These are phyloP conservation scores for Sinelater perroti DNA, from an alignment of 2,888 invertebrate species.

Conservation along the genomic window DNA sequence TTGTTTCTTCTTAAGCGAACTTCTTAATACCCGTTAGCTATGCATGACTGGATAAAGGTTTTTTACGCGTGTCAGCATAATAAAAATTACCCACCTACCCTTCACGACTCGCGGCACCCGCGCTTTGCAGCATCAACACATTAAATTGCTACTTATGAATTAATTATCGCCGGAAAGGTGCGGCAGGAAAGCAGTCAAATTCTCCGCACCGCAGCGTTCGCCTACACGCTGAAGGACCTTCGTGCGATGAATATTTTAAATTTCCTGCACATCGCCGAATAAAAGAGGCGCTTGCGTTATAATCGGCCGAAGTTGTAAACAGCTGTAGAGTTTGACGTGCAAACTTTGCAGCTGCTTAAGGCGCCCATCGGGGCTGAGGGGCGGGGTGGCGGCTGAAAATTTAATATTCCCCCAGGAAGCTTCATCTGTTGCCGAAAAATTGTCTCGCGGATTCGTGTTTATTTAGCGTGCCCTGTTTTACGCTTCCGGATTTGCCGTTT, in stretches of 20 bases:
- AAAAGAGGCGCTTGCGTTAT: not conserved
- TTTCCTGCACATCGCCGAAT: not conserved
- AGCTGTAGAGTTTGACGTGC: conserved; percentile 24
- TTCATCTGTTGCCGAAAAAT: too few relatives aligned
- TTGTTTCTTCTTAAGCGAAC: conserved; percentile 25
- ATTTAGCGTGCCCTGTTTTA: too few relatives aligned
- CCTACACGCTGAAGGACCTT: too few relatives aligned
- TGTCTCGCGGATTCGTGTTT: too few relatives aligned
- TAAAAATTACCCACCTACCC: conserved; percentile 23
- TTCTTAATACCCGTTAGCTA: conserved; percentile 25
- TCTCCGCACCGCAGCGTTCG: not conserved
- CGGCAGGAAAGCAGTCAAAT: not conserved
- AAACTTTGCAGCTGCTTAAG: conserved; percentile 21
- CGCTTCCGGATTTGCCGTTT: too few relatives aligned
- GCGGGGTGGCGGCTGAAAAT: too few relatives aligned
- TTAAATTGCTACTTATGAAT: conserved; percentile 18
- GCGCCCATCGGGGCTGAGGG: too few relatives aligned
- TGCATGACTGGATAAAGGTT: conserved; percentile 22
- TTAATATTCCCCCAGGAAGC: too few relatives aligned
- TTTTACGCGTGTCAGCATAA: conserved; percentile 22
- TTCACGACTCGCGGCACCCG: not conserved
- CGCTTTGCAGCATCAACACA: not conserved
- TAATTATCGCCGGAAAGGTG: conserved; percentile 17
- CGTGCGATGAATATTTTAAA: not conserved
- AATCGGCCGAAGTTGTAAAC: conserved; percentile 23